These are phyloP conservation scores for Labeo catla DNA, from an alignment of 2,113 vertebrate genomes.

Conservation along the genomic window DNA sequence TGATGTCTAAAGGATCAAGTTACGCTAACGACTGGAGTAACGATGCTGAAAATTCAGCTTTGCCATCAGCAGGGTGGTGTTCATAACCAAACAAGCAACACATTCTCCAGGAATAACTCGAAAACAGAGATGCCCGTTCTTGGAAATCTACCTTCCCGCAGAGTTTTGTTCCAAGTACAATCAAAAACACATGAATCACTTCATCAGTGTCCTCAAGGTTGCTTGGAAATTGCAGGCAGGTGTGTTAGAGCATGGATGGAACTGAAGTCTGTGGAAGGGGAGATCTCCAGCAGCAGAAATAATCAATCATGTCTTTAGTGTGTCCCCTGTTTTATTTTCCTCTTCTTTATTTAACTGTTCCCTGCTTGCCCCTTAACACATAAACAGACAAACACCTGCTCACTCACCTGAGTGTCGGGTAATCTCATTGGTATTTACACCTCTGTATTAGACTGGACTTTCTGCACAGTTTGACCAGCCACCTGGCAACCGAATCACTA, in stretches of 20 bases:
- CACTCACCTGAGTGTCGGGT: conserved; percentile 34
- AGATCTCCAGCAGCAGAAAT: conserved; percentile 13
- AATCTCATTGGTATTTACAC: conserved; percentile 49
- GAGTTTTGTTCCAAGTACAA: background rate
- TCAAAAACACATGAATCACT: conserved; percentile 21
- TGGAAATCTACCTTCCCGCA: background rate
- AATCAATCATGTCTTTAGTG: conserved; percentile 11
- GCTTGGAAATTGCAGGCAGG: conserved; percentile 12
- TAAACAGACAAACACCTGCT: conserved; percentile 15
- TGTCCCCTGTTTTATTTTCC: background rate
- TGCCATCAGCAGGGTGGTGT: background rate
- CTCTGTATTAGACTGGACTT: conserved; percentile 46
- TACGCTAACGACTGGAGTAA: background rate
- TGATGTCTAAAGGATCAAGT: background rate
- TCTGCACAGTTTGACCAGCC: conserved; percentile 49
- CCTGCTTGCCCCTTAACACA: background rate
- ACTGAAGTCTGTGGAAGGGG: background rate
- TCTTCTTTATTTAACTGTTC: background rate
- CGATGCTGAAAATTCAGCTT: background rate
- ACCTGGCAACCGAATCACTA: conserved; percentile 25
- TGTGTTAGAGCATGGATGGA: conserved; percentile 8
- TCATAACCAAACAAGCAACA: background rate
- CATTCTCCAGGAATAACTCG: conserved; percentile 5
- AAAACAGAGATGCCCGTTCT: conserved; percentile 10
- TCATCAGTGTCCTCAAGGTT: background rate